Conservation (phyloP, 2,113 vertebrate species). For the Syngnathoides biaculeatus region DNA sequence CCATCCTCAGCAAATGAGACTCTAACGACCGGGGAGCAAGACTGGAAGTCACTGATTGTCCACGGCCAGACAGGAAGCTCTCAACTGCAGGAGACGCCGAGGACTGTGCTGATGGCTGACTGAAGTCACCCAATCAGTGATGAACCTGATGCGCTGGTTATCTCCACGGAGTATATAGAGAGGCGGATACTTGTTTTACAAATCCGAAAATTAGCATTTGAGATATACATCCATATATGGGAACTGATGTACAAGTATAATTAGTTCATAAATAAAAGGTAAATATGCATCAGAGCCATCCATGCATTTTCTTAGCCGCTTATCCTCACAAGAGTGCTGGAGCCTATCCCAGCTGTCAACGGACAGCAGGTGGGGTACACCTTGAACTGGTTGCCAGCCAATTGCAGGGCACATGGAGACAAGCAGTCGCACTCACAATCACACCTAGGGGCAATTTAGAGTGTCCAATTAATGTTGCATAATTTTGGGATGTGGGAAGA, state of each 20-base stretch:
- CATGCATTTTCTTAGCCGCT: too few species aligned
- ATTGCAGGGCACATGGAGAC: too few species aligned
- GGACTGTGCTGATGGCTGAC: slow-evolving; percentile 1
- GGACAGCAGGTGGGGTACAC: too few species aligned
- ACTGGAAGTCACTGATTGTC: slow-evolving; percentile 8
- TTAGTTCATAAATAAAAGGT: background rate
- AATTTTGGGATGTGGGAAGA: too few species aligned
- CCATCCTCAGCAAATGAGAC: slow-evolving; percentile 1
- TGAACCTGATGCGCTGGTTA: background rate
- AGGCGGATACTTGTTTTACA: background rate
- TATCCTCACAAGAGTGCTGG: too few species aligned
- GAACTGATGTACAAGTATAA: background rate
- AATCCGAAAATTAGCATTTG: background rate
- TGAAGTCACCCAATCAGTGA: slow-evolving; percentile 2
- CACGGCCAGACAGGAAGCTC: slow-evolving; percentile 13
- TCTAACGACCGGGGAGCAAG: slow-evolving; percentile 13
- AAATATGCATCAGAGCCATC: too few species aligned
- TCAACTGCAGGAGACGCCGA: slow-evolving; percentile 9
- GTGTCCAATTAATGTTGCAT: too few species aligned
- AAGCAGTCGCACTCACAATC: too few species aligned
- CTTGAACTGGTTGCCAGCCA: too few species aligned
- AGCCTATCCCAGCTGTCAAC: too few species aligned
- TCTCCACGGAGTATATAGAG: background rate
- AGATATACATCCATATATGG: background rate
- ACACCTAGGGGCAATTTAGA: too few species aligned